phyloP scores from a whole-genome alignment of 2,113 vertebrate genomes.

The Malurus cyaneus region DNA sequence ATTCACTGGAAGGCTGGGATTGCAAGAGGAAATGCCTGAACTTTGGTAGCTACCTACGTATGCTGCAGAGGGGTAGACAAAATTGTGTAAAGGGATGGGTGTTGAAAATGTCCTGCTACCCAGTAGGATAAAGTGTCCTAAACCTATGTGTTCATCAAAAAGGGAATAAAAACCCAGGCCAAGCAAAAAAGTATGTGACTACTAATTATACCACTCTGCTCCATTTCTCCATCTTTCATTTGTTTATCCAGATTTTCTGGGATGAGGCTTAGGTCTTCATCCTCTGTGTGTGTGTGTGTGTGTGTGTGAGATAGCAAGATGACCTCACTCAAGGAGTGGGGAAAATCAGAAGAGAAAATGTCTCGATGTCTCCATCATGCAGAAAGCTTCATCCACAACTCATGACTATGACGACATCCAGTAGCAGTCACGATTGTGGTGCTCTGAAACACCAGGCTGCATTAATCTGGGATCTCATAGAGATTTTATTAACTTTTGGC shows the following conservation, averaged over 20 bases:
- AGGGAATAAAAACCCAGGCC: neutral
- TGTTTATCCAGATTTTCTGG: neutral
- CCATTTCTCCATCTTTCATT: neutral
- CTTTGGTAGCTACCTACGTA: neutral
- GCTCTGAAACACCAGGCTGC: neutral
- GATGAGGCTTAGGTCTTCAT: neutral
- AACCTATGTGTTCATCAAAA: neutral
- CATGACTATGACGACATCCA: neutral
- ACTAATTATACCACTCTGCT: neutral
- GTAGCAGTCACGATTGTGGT: neutral
- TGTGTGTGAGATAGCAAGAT: rapidly evolving
- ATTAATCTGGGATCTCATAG: neutral
- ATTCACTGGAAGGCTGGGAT: neutral
- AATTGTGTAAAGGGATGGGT: neutral
- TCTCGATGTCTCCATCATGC: neutral
- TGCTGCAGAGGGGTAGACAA: neutral
- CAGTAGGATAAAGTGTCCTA: neutral
- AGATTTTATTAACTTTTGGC: neutral
- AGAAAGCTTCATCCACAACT: neutral
- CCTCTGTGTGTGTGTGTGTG: neutral
- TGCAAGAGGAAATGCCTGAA: neutral
- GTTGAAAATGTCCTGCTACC: neutral
- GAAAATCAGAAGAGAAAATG: neutral
- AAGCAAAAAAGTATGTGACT: neutral
- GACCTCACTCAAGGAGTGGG: neutral